phyloP scores from a whole-genome alignment of 2,797 vertebrate species.

The Cirrhinus mrigala region DNA sequence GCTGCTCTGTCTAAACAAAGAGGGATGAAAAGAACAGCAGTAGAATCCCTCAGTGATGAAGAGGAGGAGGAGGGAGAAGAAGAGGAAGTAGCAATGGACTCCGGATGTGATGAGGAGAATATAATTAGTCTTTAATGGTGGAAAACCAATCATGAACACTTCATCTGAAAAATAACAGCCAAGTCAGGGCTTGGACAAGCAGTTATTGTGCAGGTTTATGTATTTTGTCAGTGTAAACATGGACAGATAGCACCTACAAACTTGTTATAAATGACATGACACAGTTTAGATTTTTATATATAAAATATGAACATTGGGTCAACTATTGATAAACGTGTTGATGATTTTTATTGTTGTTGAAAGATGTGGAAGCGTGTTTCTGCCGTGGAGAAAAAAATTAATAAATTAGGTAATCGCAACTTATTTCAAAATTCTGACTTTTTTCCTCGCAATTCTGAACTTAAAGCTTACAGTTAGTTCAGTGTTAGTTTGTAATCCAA shows the following conservation, averaged over 20 bases:
- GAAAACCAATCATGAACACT: conserved; percentile 53
- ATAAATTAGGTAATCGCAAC: neutral
- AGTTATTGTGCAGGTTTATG: neutral
- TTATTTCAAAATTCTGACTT: neutral
- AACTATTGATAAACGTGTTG: neutral
- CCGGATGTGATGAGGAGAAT: conserved; percentile 68
- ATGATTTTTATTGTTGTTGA: neutral
- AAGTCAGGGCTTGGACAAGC: neutral
- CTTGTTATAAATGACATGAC: neutral
- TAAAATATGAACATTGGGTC: neutral
- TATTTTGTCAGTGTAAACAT: neutral
- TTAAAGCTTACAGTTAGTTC: too few relatives aligned
- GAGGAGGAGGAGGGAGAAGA: conserved; percentile 27
- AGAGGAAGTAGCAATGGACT: conserved; percentile 20
- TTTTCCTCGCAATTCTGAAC: too few relatives aligned
- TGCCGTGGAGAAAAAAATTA: neutral
- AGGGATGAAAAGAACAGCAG: conserved; percentile 82
- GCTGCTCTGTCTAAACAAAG: conserved; percentile 87
- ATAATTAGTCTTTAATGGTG: conserved; percentile 70
- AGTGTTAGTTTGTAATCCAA: neutral
- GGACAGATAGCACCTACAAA: neutral
- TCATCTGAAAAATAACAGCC: neutral
- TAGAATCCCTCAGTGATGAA: conserved; percentile 55
- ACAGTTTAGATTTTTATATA: neutral
- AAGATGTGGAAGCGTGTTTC: neutral